A percentile compares a stretch with the other conserved stretches of the same genome.
These are phyloP conservation scores for Phyllotreta cruciferae DNA, from an alignment of 2,888 invertebrate genomes.

Conservation along the genomic window DNA sequence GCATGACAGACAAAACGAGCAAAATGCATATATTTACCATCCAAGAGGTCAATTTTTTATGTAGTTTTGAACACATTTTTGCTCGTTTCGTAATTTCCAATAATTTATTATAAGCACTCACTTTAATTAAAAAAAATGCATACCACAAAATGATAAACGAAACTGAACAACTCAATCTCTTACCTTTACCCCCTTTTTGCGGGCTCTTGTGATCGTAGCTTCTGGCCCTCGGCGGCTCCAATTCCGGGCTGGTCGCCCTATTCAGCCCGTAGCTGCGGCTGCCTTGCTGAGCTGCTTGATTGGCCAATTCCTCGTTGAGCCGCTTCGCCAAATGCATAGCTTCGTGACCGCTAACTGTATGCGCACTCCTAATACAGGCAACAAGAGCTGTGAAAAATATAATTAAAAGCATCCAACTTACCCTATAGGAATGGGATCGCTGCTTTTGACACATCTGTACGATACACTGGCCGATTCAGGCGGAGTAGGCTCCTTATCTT, in stretches of 20 bases:
- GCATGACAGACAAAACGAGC: slow-evolving; percentile 21
- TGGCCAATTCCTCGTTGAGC: slow-evolving; percentile 69
- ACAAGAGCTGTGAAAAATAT: too few relatives aligned
- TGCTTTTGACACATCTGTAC: slow-evolving; percentile 63
- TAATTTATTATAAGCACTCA: slow-evolving; percentile 28
- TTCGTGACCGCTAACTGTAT: slow-evolving; percentile 83
- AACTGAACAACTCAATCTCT: slow-evolving; percentile 45
- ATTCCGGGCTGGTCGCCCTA: slow-evolving; percentile 62
- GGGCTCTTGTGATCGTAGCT: slow-evolving; percentile 70
- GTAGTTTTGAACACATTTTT: too few relatives aligned
- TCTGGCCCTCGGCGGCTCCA: slow-evolving; percentile 67
- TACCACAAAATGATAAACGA: too few relatives aligned
- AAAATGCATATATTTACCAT: too few relatives aligned
- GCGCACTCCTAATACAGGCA: slow-evolving; percentile 68
- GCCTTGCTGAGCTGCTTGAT: slow-evolving; percentile 52
- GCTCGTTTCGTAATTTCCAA: slow-evolving; percentile 12
- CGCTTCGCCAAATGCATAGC: slow-evolving; percentile 78
- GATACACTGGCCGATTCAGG: slow-evolving; percentile 40
- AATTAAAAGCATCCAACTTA: slow-evolving; percentile 53
- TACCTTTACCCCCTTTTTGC: slow-evolving; percentile 62
- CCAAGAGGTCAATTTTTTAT: too few relatives aligned
- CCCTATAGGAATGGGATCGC: slow-evolving; percentile 81
- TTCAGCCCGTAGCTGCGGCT: slow-evolving; percentile 50
- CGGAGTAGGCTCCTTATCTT: slow-evolving; percentile 39
- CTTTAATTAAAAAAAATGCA: slow-evolving; percentile 27